Evolutionary conservation across 2,888 invertebrate genomes (phyloP).

Genomic region (Glaucopsyche alexis): DNA sequence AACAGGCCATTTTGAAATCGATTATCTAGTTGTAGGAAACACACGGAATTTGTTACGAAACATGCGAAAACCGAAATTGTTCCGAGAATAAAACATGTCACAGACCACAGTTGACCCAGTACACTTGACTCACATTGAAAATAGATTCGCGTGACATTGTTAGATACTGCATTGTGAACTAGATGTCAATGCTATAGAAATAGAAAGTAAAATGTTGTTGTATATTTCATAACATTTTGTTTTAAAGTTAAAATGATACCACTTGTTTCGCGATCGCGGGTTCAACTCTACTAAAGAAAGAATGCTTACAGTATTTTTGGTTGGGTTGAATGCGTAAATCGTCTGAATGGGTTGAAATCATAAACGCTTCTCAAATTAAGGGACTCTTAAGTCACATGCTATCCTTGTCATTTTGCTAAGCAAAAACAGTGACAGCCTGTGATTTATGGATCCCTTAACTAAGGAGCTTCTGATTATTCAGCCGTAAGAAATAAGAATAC

Average conservation of each 20-base stretch:
- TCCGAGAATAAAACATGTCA: constrained; percentile 1
- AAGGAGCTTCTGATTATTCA: not conserved
- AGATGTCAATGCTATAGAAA: constrained; percentile 22
- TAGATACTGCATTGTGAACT: constrained; percentile 23
- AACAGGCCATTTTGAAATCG: not conserved
- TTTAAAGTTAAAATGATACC: not conserved
- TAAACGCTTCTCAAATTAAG: too few relatives aligned
- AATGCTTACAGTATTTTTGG: too few relatives aligned
- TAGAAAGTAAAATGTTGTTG: constrained; percentile 6
- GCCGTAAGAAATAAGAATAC: too few relatives aligned
- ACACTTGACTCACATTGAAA: constrained; percentile 20
- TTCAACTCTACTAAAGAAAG: not conserved
- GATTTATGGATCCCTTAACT: not conserved
- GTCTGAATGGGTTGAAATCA: too few relatives aligned
- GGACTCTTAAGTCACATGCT: too few relatives aligned
- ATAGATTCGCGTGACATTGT: constrained; percentile 9
- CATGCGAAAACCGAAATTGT: not conserved
- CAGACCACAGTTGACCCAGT: constrained; percentile 15
- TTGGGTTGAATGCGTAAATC: too few relatives aligned
- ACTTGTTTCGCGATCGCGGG: not conserved
- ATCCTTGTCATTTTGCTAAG: not conserved
- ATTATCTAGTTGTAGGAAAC: not conserved
- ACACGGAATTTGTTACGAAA: not conserved
- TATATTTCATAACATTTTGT: not conserved
- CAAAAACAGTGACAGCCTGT: not conserved